Evolutionary conservation across 2,113 vertebrate species (phyloP).

Genomic region (Struthidea cinerea): DNA sequence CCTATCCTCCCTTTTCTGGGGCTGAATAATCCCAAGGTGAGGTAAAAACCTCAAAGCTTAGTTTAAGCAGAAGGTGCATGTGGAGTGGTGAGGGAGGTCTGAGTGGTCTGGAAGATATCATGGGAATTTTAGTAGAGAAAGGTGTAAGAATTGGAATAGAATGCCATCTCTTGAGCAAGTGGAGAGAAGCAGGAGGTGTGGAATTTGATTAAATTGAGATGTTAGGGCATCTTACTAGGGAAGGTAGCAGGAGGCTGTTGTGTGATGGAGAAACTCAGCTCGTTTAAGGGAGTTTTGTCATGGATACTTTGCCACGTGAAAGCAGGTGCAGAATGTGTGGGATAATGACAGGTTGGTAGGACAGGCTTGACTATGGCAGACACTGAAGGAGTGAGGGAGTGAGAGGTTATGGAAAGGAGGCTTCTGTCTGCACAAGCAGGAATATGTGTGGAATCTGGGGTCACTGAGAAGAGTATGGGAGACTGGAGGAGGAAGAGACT

Average conservation of each 20-base stretch:
- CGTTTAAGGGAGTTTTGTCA: neutral
- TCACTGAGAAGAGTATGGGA: neutral
- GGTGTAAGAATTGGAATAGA: neutral
- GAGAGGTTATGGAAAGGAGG: neutral
- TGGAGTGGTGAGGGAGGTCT: neutral
- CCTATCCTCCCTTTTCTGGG: neutral
- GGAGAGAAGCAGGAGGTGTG: neutral
- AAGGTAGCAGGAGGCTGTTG: neutral
- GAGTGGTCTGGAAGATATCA: neutral
- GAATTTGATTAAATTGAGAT: neutral
- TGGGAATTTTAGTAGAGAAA: neutral
- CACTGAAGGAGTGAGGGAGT: neutral
- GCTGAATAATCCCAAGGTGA: neutral
- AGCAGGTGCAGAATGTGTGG: neutral
- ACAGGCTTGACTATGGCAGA: neutral
- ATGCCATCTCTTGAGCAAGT: neutral
- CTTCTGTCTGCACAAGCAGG: neutral
- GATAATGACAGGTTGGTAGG: neutral
- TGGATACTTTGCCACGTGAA: neutral
- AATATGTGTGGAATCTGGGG: neutral
- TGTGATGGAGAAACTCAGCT: neutral
- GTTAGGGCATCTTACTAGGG: neutral
- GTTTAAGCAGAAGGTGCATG: neutral
- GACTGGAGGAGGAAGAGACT: neutral
- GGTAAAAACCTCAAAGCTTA: neutral